Evolutionary conservation across 2,113 vertebrate genomes (phyloP), one percentile per base, ranked within the genome.

Genomic region (Carassius carassius): DNA sequence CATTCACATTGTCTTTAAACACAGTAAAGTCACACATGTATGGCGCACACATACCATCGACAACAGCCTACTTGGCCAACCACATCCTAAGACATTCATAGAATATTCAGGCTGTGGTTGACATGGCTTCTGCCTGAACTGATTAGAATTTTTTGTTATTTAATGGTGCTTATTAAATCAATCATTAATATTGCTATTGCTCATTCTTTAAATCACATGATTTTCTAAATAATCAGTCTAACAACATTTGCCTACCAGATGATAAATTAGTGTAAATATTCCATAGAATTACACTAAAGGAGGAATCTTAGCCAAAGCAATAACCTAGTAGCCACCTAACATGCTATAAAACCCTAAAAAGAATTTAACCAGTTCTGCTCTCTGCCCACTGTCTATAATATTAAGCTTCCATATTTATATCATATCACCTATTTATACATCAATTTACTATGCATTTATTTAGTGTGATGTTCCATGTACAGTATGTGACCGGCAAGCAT

Each of bases 61-160:
- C 82, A 84, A 73, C 83, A 82, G 85, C 72, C 63, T 83, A 82
- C 87, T 85, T 86, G 88, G 85, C 86, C 82, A 88, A 86, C 88
- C 82, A 85, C 88, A 88, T 89, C 85, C 86, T 87, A 77, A 85
- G 83, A 87, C 80, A 86, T 88, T 90, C 84, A 54, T 65, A 70
- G 86, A 86, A 85, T 62, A 81, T 84, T 86, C 10, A 73, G 63
- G 74, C 74, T 87, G 83, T 78, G 85, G 82, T 86, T 65, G 60
- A 32, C 49, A 51, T 85, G 85, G 86, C 35, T 70, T 84, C 78
- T 80, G 69, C 69, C 58, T 86, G 23, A 83, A 79, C 67, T 72
- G 72, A 82, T 87, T 16, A 0, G 19, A 41, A 72, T 82, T 80
- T 37, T 12, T 47, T 32, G 21, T 35, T 62, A 60, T n/a, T 65